phyloP scores from a whole-genome alignment of 2,888 invertebrate species.

The Apamea monoglypha region DNA sequence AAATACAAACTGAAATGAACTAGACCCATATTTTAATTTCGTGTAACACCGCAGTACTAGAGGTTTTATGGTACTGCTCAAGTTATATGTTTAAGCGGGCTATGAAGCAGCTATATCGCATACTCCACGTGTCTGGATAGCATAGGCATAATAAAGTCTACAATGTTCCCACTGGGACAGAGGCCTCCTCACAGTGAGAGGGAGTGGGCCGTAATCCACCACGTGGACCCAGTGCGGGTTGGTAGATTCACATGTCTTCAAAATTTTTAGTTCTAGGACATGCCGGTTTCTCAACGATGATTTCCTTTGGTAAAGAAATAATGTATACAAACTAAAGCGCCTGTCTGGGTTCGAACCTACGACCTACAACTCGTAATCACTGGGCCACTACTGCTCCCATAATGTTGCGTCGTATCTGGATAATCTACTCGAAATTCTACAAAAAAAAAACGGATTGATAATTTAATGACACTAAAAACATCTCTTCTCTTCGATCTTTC shows the following conservation, averaged over 20 bases:
- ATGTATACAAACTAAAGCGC: no score
- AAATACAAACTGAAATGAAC: conserved; percentile 73
- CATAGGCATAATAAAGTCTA: neutral
- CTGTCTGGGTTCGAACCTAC: no score
- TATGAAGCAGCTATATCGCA: neutral
- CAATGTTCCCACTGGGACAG: neutral
- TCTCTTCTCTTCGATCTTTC: neutral
- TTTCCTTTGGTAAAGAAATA: no score
- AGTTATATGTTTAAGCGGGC: conserved; percentile 44
- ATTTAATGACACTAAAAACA: neutral
- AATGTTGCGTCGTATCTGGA: no score
- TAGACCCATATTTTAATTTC: conserved; percentile 82
- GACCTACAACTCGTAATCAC: no score
- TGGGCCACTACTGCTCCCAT: no score
- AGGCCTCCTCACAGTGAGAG: neutral
- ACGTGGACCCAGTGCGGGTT: no score
- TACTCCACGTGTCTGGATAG: neutral
- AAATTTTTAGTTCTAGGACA: no score
- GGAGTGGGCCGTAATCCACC: no score
- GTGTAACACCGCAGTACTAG: conserved; percentile 73
- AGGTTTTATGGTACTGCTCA: conserved; percentile 65
- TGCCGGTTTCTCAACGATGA: no score
- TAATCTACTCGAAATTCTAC: neutral
- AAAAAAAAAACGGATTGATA: neutral
- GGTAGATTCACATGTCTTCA: no score